A percentile compares a stretch with the other conserved stretches of the same genome.
These are phyloP conservation scores for Salticus scenicus DNA, from an alignment of 2,888 invertebrate species.

Conservation along the genomic window DNA sequence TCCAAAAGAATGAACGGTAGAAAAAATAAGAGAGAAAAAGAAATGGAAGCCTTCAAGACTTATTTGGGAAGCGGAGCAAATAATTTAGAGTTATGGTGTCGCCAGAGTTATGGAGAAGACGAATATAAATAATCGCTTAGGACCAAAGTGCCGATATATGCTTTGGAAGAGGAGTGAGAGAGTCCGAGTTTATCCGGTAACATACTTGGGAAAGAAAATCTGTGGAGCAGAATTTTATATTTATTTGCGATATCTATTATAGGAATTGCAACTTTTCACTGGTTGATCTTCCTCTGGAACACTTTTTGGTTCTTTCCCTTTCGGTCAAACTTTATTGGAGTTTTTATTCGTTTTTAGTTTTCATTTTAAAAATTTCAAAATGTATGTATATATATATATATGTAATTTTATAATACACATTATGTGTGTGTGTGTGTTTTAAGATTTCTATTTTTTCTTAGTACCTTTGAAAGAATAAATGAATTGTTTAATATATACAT, in stretches of 20 bases:
- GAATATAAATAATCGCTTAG: slow-evolving; percentile 65
- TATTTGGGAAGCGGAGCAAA: slow-evolving; percentile 57
- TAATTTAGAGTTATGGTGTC: slow-evolving; percentile 65
- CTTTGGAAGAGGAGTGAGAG: neutral
- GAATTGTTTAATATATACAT: too few species aligned
- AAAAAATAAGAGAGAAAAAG: slow-evolving; percentile 9
- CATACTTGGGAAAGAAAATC: neutral
- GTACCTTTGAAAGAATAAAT: too few species aligned
- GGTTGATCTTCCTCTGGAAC: too few species aligned
- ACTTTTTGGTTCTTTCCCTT: too few species aligned
- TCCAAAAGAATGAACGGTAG: neutral
- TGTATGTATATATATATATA: too few species aligned
- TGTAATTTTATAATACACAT: too few species aligned
- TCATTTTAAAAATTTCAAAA: too few species aligned
- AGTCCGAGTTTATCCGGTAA: neutral
- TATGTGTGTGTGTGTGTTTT: too few species aligned
- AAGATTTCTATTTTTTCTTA: too few species aligned
- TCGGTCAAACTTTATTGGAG: too few species aligned
- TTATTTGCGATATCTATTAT: neutral
- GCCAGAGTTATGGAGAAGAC: slow-evolving; percentile 58
- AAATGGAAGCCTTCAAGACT: slow-evolving; percentile 5
- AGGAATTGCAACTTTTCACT: neutral
- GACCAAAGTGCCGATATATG: slow-evolving; percentile 56
- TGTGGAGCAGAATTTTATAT: neutral
- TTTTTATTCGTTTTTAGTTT: too few species aligned